phyloP scores from a whole-genome alignment of 1,140 invertebrate species.

The Lepidurus couesii region DNA sequence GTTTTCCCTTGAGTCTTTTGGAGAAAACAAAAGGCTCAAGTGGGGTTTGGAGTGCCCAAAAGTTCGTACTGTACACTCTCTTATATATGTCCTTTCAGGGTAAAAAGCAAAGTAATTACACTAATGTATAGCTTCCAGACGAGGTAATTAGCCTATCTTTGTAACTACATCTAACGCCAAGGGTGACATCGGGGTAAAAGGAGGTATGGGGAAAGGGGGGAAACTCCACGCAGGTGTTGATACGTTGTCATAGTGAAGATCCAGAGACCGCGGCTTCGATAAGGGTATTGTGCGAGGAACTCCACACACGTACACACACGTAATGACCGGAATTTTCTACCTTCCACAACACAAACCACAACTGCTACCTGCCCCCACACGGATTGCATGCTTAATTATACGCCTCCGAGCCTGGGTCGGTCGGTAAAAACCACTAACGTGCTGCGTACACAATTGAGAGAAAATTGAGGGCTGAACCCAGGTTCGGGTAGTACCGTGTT shows the following conservation, averaged over 20 bases:
- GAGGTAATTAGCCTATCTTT: no score
- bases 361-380: not conserved
- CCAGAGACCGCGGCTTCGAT: not conserved
- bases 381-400: conserved; percentile 5
- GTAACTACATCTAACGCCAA: no score
- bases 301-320: not conserved
- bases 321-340: not conserved
- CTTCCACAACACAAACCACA: not conserved
- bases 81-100: no score
- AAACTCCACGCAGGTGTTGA: not conserved
- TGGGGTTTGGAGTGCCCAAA: no score
- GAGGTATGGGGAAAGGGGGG: not conserved
- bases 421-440: not conserved
- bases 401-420: not conserved
- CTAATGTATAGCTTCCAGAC: no score
- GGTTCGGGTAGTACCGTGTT: not conserved
- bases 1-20: not conserved
- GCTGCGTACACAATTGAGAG: not conserved
- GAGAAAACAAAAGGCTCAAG: not conserved
- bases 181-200: not conserved
- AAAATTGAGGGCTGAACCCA: not conserved
- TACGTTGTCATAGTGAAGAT: conserved; percentile 14
- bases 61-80: no score
- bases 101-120: no score
- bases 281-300: not conserved